Percentiles rank a stretch among this genome's conserved stretches.
phyloP scores from a whole-genome alignment of 2,797 vertebrate species.

The Lepidocolaptes lacrymiger region DNA sequence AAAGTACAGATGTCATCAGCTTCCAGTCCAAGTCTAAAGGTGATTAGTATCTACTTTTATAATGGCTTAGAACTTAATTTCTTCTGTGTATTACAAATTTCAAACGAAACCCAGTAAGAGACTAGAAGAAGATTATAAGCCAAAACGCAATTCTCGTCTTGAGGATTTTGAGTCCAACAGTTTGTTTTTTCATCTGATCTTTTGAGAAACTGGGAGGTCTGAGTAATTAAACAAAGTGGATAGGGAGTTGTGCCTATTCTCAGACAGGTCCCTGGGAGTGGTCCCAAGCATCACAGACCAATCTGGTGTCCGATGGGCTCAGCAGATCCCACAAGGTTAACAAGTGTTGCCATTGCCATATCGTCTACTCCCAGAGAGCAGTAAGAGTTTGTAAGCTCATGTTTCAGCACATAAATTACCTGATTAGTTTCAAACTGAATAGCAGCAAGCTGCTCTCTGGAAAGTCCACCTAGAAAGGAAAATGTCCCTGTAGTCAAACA shows the following conservation, averaged over 20 bases:
- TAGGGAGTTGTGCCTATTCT: fast-evolving
- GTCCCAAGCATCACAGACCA: fast-evolving
- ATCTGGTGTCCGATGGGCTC: neutral
- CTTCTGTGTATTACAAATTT: neutral
- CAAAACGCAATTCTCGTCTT: neutral
- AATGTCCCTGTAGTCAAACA: neutral
- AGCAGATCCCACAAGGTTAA: fast-evolving
- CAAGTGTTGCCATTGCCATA: fast-evolving
- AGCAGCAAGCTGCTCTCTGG: neutral
- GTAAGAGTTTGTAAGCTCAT: fast-evolving
- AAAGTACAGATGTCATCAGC: neutral
- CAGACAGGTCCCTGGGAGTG: neutral
- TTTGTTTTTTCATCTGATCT: neutral
- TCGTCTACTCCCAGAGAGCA: neutral
- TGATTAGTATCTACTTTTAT: neutral
- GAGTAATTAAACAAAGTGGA: neutral
- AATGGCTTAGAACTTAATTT: neutral
- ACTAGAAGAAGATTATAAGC: neutral
- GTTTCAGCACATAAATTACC: neutral
- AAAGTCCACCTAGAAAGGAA: neutral
- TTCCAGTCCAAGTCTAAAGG: neutral
- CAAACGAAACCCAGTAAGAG: neutral
- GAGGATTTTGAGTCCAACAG: neutral
- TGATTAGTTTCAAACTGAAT: fast-evolving
- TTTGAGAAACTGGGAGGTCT: neutral